phyloP scores from a whole-genome alignment of 2,113 vertebrate genomes.

The Anolis sagrei region DNA sequence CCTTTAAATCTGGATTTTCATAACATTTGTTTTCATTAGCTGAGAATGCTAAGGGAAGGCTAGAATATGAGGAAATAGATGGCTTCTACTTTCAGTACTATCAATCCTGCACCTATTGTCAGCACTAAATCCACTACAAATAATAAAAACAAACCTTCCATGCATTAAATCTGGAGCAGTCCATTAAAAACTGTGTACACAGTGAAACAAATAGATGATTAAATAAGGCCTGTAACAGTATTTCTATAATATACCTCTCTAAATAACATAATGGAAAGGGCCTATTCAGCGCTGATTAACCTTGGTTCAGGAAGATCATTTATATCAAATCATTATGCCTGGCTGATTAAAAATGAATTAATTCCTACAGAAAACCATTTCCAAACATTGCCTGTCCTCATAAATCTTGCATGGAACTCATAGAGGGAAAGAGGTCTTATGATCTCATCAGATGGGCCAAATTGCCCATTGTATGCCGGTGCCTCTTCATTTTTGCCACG shows the following conservation, averaged over 20 bases:
- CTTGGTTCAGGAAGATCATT: slow-evolving; percentile 72
- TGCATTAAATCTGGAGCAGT: slow-evolving; percentile 50
- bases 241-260: slow-evolving; percentile 74
- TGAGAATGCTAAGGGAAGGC: background rate
- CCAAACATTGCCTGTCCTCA: slow-evolving; percentile 22
- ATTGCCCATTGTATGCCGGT: too few species aligned
- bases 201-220: slow-evolving; percentile 79
- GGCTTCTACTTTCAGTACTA: slow-evolving; percentile 49
- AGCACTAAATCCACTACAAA: slow-evolving; percentile 59
- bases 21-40: background rate
- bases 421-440: background rate
- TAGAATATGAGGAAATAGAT: slow-evolving; percentile 41
- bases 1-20: background rate
- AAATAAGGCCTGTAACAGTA: slow-evolving; percentile 76
- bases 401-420: background rate
- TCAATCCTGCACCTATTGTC: slow-evolving; percentile 51
- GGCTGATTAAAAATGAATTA: slow-evolving; percentile 81
- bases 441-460: too few species aligned
- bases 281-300: slow-evolving; percentile 75
- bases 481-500: too few species aligned
- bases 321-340: slow-evolving; percentile 73
- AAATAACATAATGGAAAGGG: slow-evolving; percentile 74
- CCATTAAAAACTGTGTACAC: slow-evolving; percentile 65
- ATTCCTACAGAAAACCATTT: slow-evolving; percentile 64
- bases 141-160: slow-evolving; percentile 59